Evolutionary conservation across 2,888 invertebrate species (phyloP), one percentile per base, ranked within the genome.

Genomic region (Prosopocoilus inquinatus): DNA sequence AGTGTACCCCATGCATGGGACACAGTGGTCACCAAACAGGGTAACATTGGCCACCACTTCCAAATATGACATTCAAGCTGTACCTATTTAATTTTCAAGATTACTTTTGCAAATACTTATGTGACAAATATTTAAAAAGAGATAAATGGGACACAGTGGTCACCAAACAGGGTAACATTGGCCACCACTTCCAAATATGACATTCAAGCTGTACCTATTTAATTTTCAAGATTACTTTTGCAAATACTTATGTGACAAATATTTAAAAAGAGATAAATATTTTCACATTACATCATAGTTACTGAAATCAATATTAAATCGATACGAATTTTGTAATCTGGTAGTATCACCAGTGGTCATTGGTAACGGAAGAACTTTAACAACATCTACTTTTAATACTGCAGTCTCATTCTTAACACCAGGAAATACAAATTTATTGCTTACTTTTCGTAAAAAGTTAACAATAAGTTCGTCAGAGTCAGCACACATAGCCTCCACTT

Each of bases 401-500:
- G 28, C 16, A 32, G 43, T 28, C 7, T 50, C 39, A 50, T 50
- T 43, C 34, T 50, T 50, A 50, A 50, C 41, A 41, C 28, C 13
- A 41, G 50, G 41, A 50, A 50, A 50, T 50, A 50, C 28, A 50
- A 43, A 50, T 2, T 50, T 50, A 50, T 50, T 50, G 7, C 43
- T 15, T 32, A 28, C 50, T 43, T 50, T 43, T 28, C 46, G 12
- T 39, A 50, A 39, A 16, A 50, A 43, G 39, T 41, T 28, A 50
- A 50, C 13, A 15, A 50, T 32, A 50, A 15, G 3, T 50, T 50
- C 50, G 43, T 50, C 43, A 12, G 7, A 43, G 20, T 41, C 50
- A 2, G 50, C 32, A 50, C 32, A 8, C 7, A 50, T 50, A 43
- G 20, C 34, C 9, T 50, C 50, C 9, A 50, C 50, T 41, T 20